These are phyloP conservation scores for Steromphala cineraria DNA, from an alignment of 2,888 invertebrate genomes.

Conservation along the genomic window DNA sequence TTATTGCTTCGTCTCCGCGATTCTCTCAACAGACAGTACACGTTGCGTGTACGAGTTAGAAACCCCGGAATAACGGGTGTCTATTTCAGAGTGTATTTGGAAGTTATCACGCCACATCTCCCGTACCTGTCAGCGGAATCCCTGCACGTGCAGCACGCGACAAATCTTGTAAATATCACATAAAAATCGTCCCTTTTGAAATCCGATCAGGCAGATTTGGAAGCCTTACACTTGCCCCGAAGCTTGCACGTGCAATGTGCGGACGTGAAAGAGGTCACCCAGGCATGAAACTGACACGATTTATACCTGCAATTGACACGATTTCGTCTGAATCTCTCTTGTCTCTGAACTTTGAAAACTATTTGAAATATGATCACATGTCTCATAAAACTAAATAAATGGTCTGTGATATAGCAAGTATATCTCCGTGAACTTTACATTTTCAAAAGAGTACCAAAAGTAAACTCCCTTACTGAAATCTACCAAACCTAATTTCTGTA, in stretches of 20 bases:
- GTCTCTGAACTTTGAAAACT: too few species aligned
- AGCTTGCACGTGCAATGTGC: background rate
- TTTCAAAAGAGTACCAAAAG: too few species aligned
- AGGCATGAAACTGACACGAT: background rate
- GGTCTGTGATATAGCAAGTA: too few species aligned
- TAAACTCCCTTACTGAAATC: too few species aligned
- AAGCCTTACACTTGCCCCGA: background rate
- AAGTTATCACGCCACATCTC: background rate
- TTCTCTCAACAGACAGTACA: too few species aligned
- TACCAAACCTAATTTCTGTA: too few species aligned
- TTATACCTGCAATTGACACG: background rate
- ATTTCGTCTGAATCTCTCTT: background rate
- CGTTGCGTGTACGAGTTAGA: too few species aligned
- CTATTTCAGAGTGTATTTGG: background rate
- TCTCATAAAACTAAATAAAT: too few species aligned
- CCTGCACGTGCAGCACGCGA: background rate
- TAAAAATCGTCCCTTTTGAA: background rate
- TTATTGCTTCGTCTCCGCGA: too few species aligned
- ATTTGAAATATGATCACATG: too few species aligned
- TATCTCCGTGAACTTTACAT: too few species aligned
- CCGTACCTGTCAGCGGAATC: background rate
- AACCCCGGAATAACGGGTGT: too few species aligned
- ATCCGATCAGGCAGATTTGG: background rate
- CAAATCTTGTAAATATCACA: conserved; percentile 3
- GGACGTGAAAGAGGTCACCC: background rate